Percentiles rank a stretch among this genome's conserved stretches.
Evolutionary conservation across 2,113 vertebrate genomes (phyloP).

Genomic region (Aepyceros melampus): DNA sequence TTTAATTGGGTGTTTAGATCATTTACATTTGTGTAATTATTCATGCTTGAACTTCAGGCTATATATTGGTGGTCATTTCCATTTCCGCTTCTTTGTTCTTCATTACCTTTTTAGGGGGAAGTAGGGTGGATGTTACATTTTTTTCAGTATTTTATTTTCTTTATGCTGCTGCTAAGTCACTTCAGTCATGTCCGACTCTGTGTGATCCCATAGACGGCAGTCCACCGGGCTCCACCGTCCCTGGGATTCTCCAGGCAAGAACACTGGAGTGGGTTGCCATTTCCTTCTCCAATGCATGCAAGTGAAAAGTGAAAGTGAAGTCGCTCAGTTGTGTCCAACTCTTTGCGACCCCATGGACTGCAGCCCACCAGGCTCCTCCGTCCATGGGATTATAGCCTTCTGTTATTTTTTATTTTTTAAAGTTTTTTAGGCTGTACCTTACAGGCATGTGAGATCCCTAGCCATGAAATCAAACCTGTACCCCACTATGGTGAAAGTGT

Average conservation of each 20-base stretch:
- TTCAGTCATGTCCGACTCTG: too few relatives aligned
- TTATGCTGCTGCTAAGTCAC: too few relatives aligned
- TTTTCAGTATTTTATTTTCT: not conserved
- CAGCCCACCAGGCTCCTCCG: too few relatives aligned
- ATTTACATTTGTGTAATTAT: not conserved
- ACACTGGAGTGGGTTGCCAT: too few relatives aligned
- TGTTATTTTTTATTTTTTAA: not conserved
- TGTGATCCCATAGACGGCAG: too few relatives aligned
- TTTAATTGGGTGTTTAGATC: not conserved
- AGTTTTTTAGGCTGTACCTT: not conserved
- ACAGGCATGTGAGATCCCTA: not conserved
- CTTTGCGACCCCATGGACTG: too few relatives aligned
- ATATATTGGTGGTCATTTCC: not conserved
- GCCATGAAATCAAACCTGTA: not conserved
- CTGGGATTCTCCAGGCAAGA: too few relatives aligned
- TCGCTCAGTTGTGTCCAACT: too few relatives aligned
- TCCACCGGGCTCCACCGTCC: too few relatives aligned
- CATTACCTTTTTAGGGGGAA: not conserved
- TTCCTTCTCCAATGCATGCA: too few relatives aligned
- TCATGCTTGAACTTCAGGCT: not conserved
- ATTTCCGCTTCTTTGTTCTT: not conserved
- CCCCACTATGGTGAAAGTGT: not conserved
- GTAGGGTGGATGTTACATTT: not conserved
- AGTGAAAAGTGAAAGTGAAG: too few relatives aligned
- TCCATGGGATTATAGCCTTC: too few relatives aligned